Base-by-base conservation (phyloP, 1,140 invertebrate species). In the Portunus trituberculatus region DNA sequence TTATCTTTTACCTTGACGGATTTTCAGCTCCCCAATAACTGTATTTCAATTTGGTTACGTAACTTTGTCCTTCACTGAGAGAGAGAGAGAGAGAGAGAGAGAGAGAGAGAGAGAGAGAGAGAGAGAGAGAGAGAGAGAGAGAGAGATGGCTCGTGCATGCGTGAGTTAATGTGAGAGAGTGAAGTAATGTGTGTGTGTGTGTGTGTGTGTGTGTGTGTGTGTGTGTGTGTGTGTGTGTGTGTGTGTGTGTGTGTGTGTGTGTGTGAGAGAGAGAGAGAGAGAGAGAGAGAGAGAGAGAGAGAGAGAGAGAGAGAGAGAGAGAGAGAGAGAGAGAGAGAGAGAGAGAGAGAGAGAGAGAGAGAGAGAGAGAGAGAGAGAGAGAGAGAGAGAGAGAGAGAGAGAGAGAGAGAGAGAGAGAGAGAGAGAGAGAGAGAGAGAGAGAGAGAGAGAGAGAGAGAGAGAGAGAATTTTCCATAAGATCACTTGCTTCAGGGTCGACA, bases 381-480 rank as follows among this genome's bases (percentile, higher is more conserved):
- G 86, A 39, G 86, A 20, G 16, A 31, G 31, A n/a, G n/a, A 32
- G 83, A 32, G 31, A 84, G n/a, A 32, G 10, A 10, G n/a, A 10
- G n/a, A 39, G 31, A 45, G 7, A 31, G 31, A 31, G 86, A 88
- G 86, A 12, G 86, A 20, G 7, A 31, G 28, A 10, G 45, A 45
- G 86, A 39, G 31, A 31, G 32, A 31, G 28, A 39, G 31, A 31
- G 7, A 8, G 31, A 32, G 31, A 31, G 45, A 32, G 31, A 32
- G 86, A 39, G 28, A 8, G 31, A 45, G 88, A 89, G 88, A 89
- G 88, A 89, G 88, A 89, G 59, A 59, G 48, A 91, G 48, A 82
- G 59, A 91, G 90, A 67, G 90, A 59, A 4, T 25, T 39, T 86
- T 86, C 84, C 28, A 29, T 86, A 86, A 59, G 52, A 59, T 20